These are phyloP conservation scores for Timandra comae DNA, from an alignment of 2,888 invertebrate species.

Conservation along the genomic window DNA sequence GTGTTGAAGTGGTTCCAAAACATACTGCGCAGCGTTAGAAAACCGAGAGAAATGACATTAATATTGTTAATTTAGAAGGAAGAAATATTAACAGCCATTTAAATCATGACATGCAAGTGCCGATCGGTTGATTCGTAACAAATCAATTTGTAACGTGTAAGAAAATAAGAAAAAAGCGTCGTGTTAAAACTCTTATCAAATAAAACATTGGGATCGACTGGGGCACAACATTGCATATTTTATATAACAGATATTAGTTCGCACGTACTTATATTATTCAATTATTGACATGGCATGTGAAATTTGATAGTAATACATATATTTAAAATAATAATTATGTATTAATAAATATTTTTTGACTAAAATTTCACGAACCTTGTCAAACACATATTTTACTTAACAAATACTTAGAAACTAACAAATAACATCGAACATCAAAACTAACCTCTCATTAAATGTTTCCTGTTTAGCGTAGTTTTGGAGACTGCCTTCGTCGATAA, in stretches of 20 bases:
- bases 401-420: constrained; percentile 26
- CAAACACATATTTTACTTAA: no score
- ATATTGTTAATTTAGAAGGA: constrained; percentile 56
- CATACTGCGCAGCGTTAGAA: constrained; percentile 93
- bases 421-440: constrained; percentile 52
- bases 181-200: constrained; percentile 62
- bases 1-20: constrained; percentile 99
- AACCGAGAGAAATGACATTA: constrained; percentile 82
- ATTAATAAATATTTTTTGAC: no score
- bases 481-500: constrained; percentile 98
- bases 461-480: constrained; percentile 98
- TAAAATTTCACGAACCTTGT: no score
- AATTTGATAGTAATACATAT: constrained; percentile 3
- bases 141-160: constrained; percentile 32
- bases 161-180: constrained; percentile 53
- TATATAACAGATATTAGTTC: constrained; percentile 41
- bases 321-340: no score
- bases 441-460: constrained; percentile 98
- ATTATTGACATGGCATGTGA: constrained; percentile 17
- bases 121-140: constrained; percentile 26
- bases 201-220: constrained; percentile 79
- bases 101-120: constrained; percentile 57
- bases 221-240: constrained; percentile 89
- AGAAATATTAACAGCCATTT: constrained; percentile 29
- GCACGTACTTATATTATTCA: constrained; percentile 13